Conservation (phyloP, 1,140 invertebrate genomes). For the Harpegnathos saltator region DNA sequence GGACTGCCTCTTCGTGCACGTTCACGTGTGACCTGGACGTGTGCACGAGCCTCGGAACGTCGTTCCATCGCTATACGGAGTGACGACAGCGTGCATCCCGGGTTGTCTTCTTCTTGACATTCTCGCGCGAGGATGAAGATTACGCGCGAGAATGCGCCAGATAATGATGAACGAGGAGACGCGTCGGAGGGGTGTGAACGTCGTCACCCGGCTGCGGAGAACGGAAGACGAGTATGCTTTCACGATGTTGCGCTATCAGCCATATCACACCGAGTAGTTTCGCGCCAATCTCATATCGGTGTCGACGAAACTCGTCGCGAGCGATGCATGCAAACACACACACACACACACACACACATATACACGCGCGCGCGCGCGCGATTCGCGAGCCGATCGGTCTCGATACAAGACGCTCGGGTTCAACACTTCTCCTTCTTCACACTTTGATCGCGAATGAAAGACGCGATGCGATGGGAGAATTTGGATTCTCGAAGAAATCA, state of each 20-base stretch:
- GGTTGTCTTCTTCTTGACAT: constrained; percentile 10
- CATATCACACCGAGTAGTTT: constrained; percentile 44
- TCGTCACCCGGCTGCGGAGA: too few relatives aligned
- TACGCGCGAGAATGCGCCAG: background rate
- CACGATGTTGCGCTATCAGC: constrained; percentile 27
- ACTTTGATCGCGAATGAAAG: too few relatives aligned
- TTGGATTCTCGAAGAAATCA: too few relatives aligned
- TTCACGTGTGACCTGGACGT: too few relatives aligned
- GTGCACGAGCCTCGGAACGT: background rate
- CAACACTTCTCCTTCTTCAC: too few relatives aligned
- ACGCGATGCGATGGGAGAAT: too few relatives aligned
- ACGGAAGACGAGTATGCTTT: background rate
- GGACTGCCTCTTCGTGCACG: too few relatives aligned
- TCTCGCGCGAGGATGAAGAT: background rate
- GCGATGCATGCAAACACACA: background rate
- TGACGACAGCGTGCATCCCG: background rate
- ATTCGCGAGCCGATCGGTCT: too few relatives aligned
- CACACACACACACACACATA: background rate
- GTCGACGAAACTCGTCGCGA: constrained; percentile 9
- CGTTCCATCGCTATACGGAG: background rate
- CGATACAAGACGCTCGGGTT: too few relatives aligned
- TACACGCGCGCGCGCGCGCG: too few relatives aligned
- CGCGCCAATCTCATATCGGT: background rate
- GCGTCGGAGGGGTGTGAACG: too few relatives aligned
- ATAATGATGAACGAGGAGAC: background rate